A percentile compares a stretch with the other conserved stretches of the same genome.
phyloP scores from a whole-genome alignment of 2,797 vertebrate genomes.

The Pseudochirops corinnae region DNA sequence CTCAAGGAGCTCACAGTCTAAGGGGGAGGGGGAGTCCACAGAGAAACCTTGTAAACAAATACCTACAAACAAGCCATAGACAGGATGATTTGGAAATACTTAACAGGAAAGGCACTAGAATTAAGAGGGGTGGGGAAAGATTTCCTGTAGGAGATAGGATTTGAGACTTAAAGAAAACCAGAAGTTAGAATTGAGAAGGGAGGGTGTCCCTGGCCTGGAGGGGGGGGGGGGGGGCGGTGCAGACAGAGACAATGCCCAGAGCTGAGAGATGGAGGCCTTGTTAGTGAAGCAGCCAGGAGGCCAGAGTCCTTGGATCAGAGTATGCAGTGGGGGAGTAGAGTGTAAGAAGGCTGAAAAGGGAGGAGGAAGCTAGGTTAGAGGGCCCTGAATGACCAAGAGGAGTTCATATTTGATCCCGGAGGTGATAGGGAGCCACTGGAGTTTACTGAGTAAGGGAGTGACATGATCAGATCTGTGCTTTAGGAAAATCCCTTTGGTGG shows the following conservation, averaged over 20 bases:
- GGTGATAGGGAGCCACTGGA: no score
- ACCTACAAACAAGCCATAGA: not conserved
- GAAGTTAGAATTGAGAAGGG: not conserved
- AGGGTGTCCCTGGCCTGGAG: not conserved
- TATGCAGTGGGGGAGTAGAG: not conserved
- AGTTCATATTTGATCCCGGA: no score
- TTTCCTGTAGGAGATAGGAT: not conserved
- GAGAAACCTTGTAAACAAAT: not conserved
- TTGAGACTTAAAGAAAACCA: not conserved
- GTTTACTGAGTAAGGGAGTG: no score
- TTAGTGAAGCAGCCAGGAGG: no score
- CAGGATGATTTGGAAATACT: not conserved
- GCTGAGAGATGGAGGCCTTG: not conserved
- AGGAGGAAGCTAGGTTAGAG: no score
- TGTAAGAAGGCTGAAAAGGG: no score
- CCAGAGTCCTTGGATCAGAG: not conserved
- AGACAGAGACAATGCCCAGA: not conserved
- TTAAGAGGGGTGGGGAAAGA: not conserved
- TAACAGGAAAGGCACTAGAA: not conserved
- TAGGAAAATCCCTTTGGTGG: no score
- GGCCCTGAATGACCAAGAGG: no score
- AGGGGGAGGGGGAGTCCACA: no score
- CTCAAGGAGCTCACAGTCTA: not conserved
- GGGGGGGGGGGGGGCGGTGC: no score
- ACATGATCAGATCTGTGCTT: no score